A percentile compares a stretch with the other conserved stretches of the same genome.
Evolutionary conservation across 2,113 vertebrate species (phyloP).

Genomic region (Oxyruncus cristatus): DNA sequence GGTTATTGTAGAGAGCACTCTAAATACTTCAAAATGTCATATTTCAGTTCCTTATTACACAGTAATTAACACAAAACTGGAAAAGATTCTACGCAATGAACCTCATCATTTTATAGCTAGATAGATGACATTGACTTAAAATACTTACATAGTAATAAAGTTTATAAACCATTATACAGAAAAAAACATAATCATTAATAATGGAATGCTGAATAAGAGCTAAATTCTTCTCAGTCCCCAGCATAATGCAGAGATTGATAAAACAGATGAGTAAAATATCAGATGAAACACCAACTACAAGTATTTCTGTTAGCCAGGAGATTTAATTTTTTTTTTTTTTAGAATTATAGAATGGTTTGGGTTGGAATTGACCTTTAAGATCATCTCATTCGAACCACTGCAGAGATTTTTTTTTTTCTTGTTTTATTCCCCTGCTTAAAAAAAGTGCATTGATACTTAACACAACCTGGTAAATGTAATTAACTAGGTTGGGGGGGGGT

Average conservation of each 20-base stretch:
- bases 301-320: neutral
- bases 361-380: neutral
- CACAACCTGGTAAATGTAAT: neutral
- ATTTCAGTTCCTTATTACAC: neutral
- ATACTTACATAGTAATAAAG: neutral
- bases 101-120: neutral
- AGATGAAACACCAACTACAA: neutral
- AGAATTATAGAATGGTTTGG: neutral
- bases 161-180: neutral
- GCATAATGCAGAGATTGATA: neutral
- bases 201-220: neutral
- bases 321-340: neutral
- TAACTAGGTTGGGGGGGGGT: accelerated
- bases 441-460: neutral
- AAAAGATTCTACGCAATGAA: neutral
- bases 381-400: neutral
- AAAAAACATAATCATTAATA: neutral
- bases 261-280: neutral
- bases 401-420: accelerated
- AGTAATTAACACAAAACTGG: neutral
- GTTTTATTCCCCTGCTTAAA: neutral
- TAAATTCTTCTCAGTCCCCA: neutral
- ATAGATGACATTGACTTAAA: neutral
- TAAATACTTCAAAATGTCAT: neutral
- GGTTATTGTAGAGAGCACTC: neutral